phyloP scores from a whole-genome alignment of 2,113 vertebrate genomes.

The Ctenodactylus gundi region DNA sequence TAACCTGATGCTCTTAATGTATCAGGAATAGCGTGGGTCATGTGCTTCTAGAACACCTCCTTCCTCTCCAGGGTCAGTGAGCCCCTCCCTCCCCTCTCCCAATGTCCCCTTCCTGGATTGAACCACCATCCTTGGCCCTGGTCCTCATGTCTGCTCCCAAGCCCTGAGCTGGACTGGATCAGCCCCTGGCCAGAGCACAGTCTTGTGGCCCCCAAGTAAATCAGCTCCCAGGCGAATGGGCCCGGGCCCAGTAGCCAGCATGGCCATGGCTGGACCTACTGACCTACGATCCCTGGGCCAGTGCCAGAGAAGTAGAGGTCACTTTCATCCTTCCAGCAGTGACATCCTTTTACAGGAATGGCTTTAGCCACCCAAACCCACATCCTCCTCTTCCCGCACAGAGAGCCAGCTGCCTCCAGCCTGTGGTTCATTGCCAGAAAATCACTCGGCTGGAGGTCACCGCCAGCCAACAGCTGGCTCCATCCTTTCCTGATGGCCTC shows the following conservation, averaged over 20 bases:
- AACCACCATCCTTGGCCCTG: not conserved
- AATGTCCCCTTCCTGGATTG: fast-evolving
- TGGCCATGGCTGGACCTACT: not conserved
- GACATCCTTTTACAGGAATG: constrained; percentile 51
- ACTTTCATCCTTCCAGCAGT: constrained; percentile 18
- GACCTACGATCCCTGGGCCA: not conserved
- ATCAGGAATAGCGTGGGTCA: too few relatives aligned
- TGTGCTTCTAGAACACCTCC: not conserved
- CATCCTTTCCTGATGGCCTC: not conserved
- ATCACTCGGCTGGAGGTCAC: constrained; percentile 47
- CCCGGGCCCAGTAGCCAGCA: not conserved
- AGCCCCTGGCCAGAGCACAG: not conserved
- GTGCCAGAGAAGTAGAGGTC: not conserved
- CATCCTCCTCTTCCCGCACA: not conserved
- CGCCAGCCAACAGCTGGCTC: constrained; percentile 38
- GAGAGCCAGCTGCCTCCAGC: constrained; percentile 27
- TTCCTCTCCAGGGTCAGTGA: too few relatives aligned
- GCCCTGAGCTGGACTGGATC: not conserved
- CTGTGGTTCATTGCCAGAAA: constrained; percentile 15
- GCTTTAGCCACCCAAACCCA: constrained; percentile 30
- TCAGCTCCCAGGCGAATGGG: too few relatives aligned
- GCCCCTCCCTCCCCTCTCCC: not conserved
- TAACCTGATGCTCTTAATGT: too few relatives aligned
- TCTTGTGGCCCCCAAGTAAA: fast-evolving
- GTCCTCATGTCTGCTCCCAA: not conserved